Evolutionary conservation across 2,888 invertebrate genomes (phyloP), one percentile per base, ranked within the genome.

Genomic region (Nephrocerus scutellatus): DNA sequence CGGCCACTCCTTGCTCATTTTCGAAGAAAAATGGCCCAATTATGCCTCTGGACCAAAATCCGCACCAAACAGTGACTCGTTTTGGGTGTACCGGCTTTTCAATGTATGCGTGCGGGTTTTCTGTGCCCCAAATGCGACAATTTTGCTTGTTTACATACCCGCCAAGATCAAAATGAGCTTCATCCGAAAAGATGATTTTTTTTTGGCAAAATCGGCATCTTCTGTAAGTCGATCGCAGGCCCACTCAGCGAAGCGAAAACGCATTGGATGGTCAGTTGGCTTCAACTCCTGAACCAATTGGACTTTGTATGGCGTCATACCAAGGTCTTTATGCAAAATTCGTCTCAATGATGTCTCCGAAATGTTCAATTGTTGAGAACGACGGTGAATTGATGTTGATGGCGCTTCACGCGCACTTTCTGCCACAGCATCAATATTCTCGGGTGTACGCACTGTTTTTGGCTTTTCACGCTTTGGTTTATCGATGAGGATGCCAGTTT

Each of bases 241-340:
- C 42, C 44, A 44, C 18, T 43, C 22, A 28, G 43, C 44, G 34
- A 43, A 48, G 23, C 22, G 36, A 36, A 31, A 20, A 29, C 34
- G 37, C 12, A 25, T 14, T 37, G 46, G 39, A 43, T 43, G 47
- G 43, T 48, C 46, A 41, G 23, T 36, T 30, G 30, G 45, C 43
- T 48, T 51, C 37, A 48, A 41, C 34, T 51, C 37, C 39, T 51
- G 49, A 26, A 36, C 36, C 29, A 49, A 39, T 41, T 50, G 48
- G 28, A 49, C 44, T 41, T 51, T 49, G 43, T 48, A 48, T 22
- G 44, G 30, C 23, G 19, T 33, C 23, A 45, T 21, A 37, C 35
- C 36, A 8, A 48, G 35, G 31, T 47, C 39, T 44, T 47, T 49
- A 36, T 45, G 45, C 47, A 51, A 44, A 49, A 49, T 52, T 43